Evolutionary conservation across 1,140 invertebrate genomes (phyloP), one percentile per base, ranked within the genome.

Genomic region (Trachymyrmex septentrionalis): DNA sequence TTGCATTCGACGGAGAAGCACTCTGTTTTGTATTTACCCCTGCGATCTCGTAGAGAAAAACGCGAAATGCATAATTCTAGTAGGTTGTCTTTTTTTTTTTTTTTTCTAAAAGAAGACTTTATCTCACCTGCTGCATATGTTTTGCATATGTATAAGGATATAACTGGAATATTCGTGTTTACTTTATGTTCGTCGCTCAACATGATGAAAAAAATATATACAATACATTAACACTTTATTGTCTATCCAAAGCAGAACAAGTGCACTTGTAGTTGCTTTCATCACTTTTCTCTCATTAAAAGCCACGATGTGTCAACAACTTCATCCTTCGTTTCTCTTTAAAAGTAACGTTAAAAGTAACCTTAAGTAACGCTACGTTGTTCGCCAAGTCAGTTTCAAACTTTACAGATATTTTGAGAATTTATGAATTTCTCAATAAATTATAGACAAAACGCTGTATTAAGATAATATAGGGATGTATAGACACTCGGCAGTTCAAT

Each of bases 41-140:
- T 16, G 34, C 21, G 50, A 81, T 81, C 50, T 27, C 64, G 78
- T 71, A 57, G 67, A 81, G 30, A 34, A 34, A 81, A 34, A 81
- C 21, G 21, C 50, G 30, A 71, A 67, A 59, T 24, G 16, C 77
- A 81, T 67, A 66, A 80, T 69, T 69, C 10, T 19, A 78, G 5
- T 14, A 14, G 6, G 27, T 19, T 30, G n/a, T 19, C 14, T n/a
- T 80, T 67, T 67, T 69, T 55, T 21, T 69, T 55, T 16, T 19
- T 2, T 30, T 30, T 34, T 34, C 6, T 34, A 34, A 30, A 30
- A 30, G 48, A 50, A n/a, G 48, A n/a, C 55, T 71, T 71, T 71
- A 44, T 55, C 64, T 57, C 50, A 57, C 16, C 48, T 81, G 16
- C 34, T 19, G 9, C 59, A 64, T 64, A 44, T 50, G 5, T 19